Evolutionary conservation across 2,113 vertebrate species (phyloP).

Genomic region (Paedocypris sp.): DNA sequence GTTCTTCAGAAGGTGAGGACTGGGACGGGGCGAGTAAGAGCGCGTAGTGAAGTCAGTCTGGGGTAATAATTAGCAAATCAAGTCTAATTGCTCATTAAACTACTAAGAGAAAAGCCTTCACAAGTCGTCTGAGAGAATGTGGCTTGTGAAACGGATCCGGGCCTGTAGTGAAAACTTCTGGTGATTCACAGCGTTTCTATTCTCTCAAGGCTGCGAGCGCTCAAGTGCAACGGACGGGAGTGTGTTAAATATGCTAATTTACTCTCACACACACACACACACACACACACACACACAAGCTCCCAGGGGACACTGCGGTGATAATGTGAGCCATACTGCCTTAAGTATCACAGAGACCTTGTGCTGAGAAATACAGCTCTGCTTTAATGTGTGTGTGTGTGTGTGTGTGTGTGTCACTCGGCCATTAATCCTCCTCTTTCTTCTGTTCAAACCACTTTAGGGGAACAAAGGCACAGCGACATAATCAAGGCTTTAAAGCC

Average conservation of each 20-base stretch:
- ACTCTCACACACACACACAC: not conserved
- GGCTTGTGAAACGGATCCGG: too few relatives aligned
- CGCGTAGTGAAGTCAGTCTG: too few relatives aligned
- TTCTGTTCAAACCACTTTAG: not conserved
- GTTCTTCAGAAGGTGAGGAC: too few relatives aligned
- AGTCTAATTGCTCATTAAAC: constrained; percentile 55
- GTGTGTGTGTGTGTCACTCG: not conserved
- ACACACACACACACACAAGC: not conserved
- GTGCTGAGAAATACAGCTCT: constrained; percentile 11
- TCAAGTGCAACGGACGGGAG: too few relatives aligned
- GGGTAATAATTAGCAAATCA: constrained; percentile 58
- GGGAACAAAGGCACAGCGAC: not conserved
- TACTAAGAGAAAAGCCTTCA: constrained; percentile 46
- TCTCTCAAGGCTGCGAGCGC: too few relatives aligned
- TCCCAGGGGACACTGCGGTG: constrained; percentile 6
- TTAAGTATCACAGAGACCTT: constrained; percentile 22
- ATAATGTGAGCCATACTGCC: constrained; percentile 22
- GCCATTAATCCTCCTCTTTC: constrained; percentile 1
- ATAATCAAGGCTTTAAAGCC: not conserved
- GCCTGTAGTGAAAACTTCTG: constrained; percentile 26
- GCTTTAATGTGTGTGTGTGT: not conserved
- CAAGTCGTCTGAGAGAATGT: constrained; percentile 41
- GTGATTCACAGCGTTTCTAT: too few relatives aligned
- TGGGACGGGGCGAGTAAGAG: too few relatives aligned
- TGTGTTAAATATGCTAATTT: too few relatives aligned